Evolutionary conservation across 2,113 vertebrate species (phyloP), one percentile per base, ranked within the genome.

Genomic region (Octodon degus): DNA sequence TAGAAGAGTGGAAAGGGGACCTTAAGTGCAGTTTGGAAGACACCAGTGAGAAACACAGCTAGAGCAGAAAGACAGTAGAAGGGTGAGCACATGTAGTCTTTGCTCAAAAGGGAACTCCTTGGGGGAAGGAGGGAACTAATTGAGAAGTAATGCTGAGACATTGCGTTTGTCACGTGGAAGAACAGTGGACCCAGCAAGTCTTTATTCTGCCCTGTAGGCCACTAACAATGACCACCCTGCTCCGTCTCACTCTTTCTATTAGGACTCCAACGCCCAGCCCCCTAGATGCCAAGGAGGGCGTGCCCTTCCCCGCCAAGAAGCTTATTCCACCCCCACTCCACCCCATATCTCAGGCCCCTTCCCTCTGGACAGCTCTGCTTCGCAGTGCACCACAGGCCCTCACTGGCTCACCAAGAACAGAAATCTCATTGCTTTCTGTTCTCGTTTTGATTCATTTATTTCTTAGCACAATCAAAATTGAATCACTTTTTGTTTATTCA

Each of bases 401-500:
- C 60, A 65, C 10, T 13, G 60, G 17, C 70, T 94, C 47, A 65
- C 24, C 17, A 47, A n/a, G 83, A 94, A 11, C 16, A 63, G 9
- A 82, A 89, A 77, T 50, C 27, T n/a, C 17, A 82, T 58, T 63
- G 53, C 4, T 82, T 40, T 85, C 10, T 58, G 50, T 12, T 12
- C 3, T 72, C 9, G 22, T 5, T 81, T 90, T 87, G 30, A 30
- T 17, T 86, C 70, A 34, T 58, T 55, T 67, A 37, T 72, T 90
- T 90, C 53, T 14, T 53, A 30, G 24, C 24, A 58, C 12, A 53
- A 37, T 3, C 11, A 67, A 86, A 70, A 67, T 83, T 34, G 40
- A 24, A 27, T 70, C 62, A 27, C 17, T 85, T 79, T 91, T 68
- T 72, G n/a, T 89, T 84, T 90, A 20, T n/a, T 90, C 82, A 1